phyloP scores from a whole-genome alignment of 1,140 invertebrate species.

The Gonioctena quinquepunctata region DNA sequence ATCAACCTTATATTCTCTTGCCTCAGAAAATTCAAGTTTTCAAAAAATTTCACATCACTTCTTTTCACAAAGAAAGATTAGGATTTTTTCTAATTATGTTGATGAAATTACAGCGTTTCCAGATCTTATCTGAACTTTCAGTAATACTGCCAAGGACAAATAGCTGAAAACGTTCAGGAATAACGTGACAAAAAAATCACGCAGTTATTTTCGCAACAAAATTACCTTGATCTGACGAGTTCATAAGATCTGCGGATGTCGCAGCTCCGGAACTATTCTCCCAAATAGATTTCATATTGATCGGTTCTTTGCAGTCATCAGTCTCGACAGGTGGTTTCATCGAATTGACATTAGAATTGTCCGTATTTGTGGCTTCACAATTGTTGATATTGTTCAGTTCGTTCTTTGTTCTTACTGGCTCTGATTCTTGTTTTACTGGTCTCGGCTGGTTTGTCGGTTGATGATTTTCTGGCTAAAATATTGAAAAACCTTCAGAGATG shows the following conservation, averaged over 20 bases:
- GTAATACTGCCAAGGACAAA: too few relatives aligned
- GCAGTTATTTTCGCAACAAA: background rate
- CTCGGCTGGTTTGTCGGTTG: background rate
- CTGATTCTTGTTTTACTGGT: background rate
- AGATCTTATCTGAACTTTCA: too few relatives aligned
- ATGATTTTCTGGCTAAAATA: background rate
- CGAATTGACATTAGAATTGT: background rate
- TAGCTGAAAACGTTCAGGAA: background rate
- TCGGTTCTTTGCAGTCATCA: conserved; percentile 10
- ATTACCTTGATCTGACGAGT: conserved; percentile 13
- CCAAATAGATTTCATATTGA: conserved; percentile 10
- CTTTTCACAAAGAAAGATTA: too few relatives aligned
- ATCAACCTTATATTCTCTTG: too few relatives aligned
- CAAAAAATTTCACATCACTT: too few relatives aligned
- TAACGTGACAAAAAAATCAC: background rate
- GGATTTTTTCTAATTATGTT: too few relatives aligned
- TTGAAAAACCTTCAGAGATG: too few relatives aligned
- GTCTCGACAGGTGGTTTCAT: background rate
- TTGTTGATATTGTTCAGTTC: conserved; percentile 2
- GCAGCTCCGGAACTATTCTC: background rate
- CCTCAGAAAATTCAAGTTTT: too few relatives aligned
- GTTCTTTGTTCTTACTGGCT: conserved; percentile 11
- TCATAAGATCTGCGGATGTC: background rate
- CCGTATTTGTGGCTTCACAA: background rate
- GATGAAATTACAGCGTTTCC: too few relatives aligned